Evolutionary conservation across 2,888 invertebrate species (phyloP), one percentile per base, ranked within the genome.

Genomic region (Lasioglossum pauxillum): DNA sequence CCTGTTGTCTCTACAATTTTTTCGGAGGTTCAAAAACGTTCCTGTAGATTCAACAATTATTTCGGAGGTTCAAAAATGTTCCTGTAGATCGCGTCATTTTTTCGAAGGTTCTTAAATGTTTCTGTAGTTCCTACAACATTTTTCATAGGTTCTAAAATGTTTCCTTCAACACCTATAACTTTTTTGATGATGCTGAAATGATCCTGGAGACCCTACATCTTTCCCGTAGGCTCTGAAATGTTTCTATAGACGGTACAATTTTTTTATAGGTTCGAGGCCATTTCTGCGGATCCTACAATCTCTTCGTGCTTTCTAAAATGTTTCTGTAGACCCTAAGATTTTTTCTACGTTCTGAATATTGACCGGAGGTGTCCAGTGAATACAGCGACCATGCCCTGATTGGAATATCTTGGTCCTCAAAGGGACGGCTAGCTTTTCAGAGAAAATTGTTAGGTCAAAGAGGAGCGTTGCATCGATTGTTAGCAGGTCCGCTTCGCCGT

Each of bases 401-500:
- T 69, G 67, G 46, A 74, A 75, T 35, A 53, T 49, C 31, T 49
- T 38, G 5, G 27, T 49, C 23, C 23, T 23, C 27, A 69, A 31
- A 44, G 60, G 23, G 38, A 23, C 2, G 5, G 46, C 12, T 2
- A 10, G 38, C 35, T 38, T 84, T 46, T 46, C 53, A 53, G 69
- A 10, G 31, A 64, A 57, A 23, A 57, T 53, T 69, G 69, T 44
- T 53, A 41, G 35, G 23, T 46, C 35, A 4, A 23, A 27, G 46
- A 73, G 44, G 44, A 72, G 44, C 41, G n/a, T n/a, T n/a, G 35
- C 64, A 64, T 67, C 49, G 46, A 86, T 85, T 82, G 80, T 23
- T 60, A 23, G 35, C 46, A 27, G 27, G 53, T 85, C 35, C 27
- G 80, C 86, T 90, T 87, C 91, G 93, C 94, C 96, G 96, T 85